Conservation (phyloP, 2,888 invertebrate species). For the Drosophila austrosaltans region DNA sequence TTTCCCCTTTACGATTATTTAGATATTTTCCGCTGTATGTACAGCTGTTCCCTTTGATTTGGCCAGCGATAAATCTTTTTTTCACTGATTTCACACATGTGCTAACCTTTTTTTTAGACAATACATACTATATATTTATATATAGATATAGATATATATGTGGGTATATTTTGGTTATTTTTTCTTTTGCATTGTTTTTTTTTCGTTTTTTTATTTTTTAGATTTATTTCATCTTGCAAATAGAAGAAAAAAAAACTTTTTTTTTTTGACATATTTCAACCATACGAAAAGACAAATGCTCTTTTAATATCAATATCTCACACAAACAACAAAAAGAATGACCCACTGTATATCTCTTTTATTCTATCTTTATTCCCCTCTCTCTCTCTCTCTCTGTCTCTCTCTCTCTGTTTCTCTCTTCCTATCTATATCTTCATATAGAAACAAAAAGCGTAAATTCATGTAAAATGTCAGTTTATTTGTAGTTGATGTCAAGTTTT, state of each 20-base stretch:
- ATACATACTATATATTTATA: neutral
- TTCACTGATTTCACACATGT: constrained; percentile 67
- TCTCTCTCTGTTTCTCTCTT: neutral
- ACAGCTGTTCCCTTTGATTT: constrained; percentile 56
- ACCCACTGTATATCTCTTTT: neutral
- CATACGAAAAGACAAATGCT: constrained; percentile 59
- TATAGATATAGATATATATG: neutral
- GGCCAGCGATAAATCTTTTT: constrained; percentile 63
- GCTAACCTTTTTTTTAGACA: constrained; percentile 45
- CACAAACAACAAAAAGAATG: constrained; percentile 17
- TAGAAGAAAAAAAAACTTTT: constrained; percentile 29
- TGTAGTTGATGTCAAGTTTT: constrained; percentile 16
- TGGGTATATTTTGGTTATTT: neutral
- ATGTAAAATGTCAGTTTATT: constrained; percentile 50
- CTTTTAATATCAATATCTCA: constrained; percentile 57
- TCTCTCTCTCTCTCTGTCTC: neutral
- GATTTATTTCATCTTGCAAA: constrained; percentile 62
- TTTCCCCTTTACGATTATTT: neutral
- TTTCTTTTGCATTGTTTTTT: constrained; percentile 17
- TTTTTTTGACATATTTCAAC: constrained; percentile 73
- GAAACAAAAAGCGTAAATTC: constrained; percentile 27
- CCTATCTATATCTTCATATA: constrained; percentile 30
- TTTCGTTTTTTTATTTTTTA: constrained; percentile 39
- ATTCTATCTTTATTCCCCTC: neutral
- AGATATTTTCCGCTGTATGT: constrained; percentile 34